These are phyloP conservation scores for Dasysyrphus albostriatus DNA, from an alignment of 2,888 invertebrate genomes.

Conservation along the genomic window DNA sequence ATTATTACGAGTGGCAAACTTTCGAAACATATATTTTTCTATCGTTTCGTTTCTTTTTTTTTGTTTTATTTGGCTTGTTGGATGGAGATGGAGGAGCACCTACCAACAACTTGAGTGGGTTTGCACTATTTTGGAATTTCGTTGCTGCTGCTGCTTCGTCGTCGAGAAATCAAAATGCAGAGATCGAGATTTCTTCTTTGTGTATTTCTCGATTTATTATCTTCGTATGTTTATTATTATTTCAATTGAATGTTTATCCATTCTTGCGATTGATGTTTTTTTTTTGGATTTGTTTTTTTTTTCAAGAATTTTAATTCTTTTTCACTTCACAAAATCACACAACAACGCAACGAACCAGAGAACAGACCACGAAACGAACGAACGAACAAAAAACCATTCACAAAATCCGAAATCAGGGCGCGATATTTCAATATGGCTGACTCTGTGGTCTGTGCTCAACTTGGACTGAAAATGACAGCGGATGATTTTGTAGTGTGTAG, in stretches of 20 bases:
- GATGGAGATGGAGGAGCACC: conserved; percentile 42
- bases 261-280: conserved; percentile 55
- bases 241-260: conserved; percentile 60
- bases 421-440: conserved; percentile 76
- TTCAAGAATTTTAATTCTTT: not conserved
- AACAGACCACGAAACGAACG: conserved; percentile 37
- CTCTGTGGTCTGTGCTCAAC: conserved; percentile 36
- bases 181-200: conserved; percentile 37
- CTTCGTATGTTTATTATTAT: conserved; percentile 39
- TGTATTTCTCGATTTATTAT: conserved; percentile 33
- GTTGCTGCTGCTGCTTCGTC: conserved; percentile 24
- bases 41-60: conserved; percentile 29
- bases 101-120: conserved; percentile 45
- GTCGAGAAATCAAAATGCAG: conserved; percentile 18
- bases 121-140: conserved; percentile 61
- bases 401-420: conserved; percentile 74
- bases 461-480: conserved; percentile 53
- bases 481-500: conserved; percentile 16
- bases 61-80: conserved; percentile 49
- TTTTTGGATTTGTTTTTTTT: not conserved
- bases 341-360: conserved; percentile 44
- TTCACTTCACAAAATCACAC: conserved; percentile 39
- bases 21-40: conserved; percentile 62
- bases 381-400: conserved; percentile 64
- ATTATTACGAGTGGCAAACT: conserved; percentile 56